phyloP scores from a whole-genome alignment of 2,797 vertebrate species.

The Peromyscus aztecus region DNA sequence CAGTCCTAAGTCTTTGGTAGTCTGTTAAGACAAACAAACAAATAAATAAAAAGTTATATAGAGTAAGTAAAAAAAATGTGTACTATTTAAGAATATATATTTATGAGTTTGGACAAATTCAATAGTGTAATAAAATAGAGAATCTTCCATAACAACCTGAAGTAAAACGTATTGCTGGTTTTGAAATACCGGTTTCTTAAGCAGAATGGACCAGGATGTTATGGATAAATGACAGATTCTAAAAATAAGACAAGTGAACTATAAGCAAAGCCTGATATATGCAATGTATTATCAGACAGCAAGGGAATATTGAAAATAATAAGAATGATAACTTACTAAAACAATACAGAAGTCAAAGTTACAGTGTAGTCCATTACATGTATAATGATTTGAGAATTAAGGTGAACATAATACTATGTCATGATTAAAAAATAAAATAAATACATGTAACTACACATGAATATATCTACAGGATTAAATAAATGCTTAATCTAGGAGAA shows the following conservation, averaged over 20 bases:
- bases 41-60: no score
- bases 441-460: not conserved
- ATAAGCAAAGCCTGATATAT: not conserved
- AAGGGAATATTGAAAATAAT: not conserved
- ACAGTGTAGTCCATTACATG: not conserved
- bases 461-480: not conserved
- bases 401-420: not conserved
- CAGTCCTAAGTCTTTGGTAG: not conserved
- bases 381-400: not conserved
- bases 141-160: not conserved
- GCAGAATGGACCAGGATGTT: not conserved
- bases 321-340: not conserved
- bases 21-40: not conserved
- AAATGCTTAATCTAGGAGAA: not conserved
- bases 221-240: not conserved
- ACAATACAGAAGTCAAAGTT: not conserved
- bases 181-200: not conserved
- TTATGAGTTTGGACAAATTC: not conserved
- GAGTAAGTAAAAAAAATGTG: not conserved
- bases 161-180: not conserved
- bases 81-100: not conserved
- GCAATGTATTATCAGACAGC: not conserved
- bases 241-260: not conserved
- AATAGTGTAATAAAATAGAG: not conserved
- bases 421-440: not conserved